Evolutionary conservation across 92 coral and sea anemone species (phyloP).

Genomic region (Virgularia gustaviana): DNA sequence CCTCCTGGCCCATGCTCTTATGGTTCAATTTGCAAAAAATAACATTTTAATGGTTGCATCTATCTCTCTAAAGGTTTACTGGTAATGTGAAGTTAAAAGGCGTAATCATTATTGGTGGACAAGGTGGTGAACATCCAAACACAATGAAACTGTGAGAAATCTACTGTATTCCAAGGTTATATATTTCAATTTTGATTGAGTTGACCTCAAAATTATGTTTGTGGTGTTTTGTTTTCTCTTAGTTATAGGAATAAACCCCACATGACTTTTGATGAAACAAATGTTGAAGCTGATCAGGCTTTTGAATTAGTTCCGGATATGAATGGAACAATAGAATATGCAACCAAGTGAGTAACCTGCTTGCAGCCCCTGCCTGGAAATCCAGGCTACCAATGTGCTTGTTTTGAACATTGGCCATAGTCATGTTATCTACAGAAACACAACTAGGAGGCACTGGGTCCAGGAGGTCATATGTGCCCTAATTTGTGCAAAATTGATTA

Average conservation of each 20-base stretch:
- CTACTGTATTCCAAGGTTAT: too few species aligned
- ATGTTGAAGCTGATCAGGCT: conserved; percentile 75
- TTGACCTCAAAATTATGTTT: too few species aligned
- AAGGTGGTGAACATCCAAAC: conserved; percentile 80
- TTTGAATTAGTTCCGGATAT: conserved; percentile 82
- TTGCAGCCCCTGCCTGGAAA: too few species aligned
- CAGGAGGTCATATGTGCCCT: too few species aligned
- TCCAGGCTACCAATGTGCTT: too few species aligned
- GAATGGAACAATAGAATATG: conserved; percentile 82
- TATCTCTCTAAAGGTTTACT: conserved; percentile 60
- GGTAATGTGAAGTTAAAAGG: conserved; percentile 91
- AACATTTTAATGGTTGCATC: neutral
- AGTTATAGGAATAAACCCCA: conserved; percentile 80
- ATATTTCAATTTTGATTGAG: too few species aligned
- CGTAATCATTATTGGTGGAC: conserved; percentile 82
- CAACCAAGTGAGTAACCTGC: conserved; percentile 58
- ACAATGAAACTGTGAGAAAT: conserved; percentile 67
- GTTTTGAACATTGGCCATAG: too few species aligned
- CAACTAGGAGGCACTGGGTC: too few species aligned
- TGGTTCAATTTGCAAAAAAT: too few species aligned
- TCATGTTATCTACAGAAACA: too few species aligned
- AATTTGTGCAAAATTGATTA: too few species aligned
- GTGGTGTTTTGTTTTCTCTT: neutral
- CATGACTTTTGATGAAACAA: conserved; percentile 93
- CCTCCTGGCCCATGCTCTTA: too few species aligned